phyloP scores from a whole-genome alignment of 37 sponge, comb jelly and placozoan species.

The Lycopodina hypogea region DNA sequence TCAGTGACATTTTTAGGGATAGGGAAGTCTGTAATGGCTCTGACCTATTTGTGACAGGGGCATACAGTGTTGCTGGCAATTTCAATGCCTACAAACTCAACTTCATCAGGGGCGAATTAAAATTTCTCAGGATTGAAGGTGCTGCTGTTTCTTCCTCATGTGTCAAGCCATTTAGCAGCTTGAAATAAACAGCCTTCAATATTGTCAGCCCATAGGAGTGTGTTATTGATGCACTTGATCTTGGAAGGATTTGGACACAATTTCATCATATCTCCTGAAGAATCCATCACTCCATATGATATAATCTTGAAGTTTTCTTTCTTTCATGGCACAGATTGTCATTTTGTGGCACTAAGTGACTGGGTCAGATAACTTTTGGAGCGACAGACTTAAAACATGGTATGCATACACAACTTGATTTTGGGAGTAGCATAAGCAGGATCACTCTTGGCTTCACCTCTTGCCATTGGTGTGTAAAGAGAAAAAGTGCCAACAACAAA shows the following conservation, averaged over 20 bases:
- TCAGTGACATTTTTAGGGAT: slow-evolving; percentile 37
- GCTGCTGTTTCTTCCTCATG: slow-evolving; percentile 24
- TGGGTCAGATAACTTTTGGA: too few species aligned
- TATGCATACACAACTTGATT: too few species aligned
- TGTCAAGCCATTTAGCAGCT: slow-evolving; percentile 27
- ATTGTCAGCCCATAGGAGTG: too few species aligned
- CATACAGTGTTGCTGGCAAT: slow-evolving; percentile 35
- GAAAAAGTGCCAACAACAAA: too few species aligned
- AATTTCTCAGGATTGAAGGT: slow-evolving; percentile 47
- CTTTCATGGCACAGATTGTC: too few species aligned
- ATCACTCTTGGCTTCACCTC: too few species aligned
- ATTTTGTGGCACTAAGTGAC: too few species aligned
- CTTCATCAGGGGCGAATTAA: slow-evolving; percentile 37
- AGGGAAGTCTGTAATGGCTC: slow-evolving; percentile 40
- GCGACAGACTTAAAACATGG: too few species aligned
- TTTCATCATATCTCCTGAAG: slow-evolving; percentile 29
- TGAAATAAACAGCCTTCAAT: slow-evolving; percentile 43
- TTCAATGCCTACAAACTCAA: slow-evolving; percentile 57
- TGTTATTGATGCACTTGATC: slow-evolving; percentile 34
- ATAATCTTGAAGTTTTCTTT: slow-evolving; percentile 36
- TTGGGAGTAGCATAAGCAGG: too few species aligned
- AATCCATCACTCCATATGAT: slow-evolving; percentile 38
- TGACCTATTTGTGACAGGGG: slow-evolving; percentile 45
- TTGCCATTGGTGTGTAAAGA: too few species aligned
- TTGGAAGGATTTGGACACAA: slow-evolving; percentile 23